These are phyloP conservation scores for Hydriomena furcata DNA, from an alignment of 2,888 invertebrate species.

Conservation along the genomic window DNA sequence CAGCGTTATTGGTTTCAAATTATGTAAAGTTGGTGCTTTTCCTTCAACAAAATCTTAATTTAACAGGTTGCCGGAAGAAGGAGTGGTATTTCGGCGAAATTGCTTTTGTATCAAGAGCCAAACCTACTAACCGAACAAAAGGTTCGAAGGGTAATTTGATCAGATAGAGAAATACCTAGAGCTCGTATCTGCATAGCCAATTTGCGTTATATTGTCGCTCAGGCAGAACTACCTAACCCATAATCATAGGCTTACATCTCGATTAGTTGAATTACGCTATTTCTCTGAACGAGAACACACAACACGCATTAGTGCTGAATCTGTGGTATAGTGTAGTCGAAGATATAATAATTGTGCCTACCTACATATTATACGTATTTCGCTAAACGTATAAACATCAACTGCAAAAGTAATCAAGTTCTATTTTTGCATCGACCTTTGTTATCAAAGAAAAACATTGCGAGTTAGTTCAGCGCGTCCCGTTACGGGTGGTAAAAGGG, in stretches of 20 bases:
- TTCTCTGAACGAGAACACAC: constrained; percentile 18
- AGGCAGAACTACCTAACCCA: constrained; percentile 13
- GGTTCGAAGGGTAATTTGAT: constrained; percentile 25
- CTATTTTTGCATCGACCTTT: constrained; percentile 32
- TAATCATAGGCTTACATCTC: constrained; percentile 31
- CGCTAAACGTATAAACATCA: constrained; percentile 2
- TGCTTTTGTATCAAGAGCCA: constrained; percentile 14
- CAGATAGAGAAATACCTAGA: constrained; percentile 24
- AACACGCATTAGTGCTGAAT: constrained; percentile 13
- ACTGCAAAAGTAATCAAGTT: constrained; percentile 24
- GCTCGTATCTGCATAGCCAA: constrained; percentile 20
- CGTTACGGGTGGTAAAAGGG: constrained; percentile 36
- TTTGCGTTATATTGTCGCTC: constrained; percentile 28
- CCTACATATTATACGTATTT: not conserved
- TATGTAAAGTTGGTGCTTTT: too few relatives aligned
- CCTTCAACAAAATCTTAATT: not conserved
- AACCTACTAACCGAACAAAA: constrained; percentile 25
- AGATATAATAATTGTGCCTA: constrained; percentile 1
- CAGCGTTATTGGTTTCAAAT: too few relatives aligned
- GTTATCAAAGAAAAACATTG: constrained; percentile 35
- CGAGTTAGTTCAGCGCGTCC: constrained; percentile 35
- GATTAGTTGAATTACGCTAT: constrained; percentile 26
- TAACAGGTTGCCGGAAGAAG: constrained; percentile 8
- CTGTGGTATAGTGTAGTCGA: constrained; percentile 3
- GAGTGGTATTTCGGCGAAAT: constrained; percentile 13